A percentile compares a stretch with the other conserved stretches of the same genome.
Evolutionary conservation across 2,113 vertebrate species (phyloP).

Genomic region (Gymnobelideus leadbeateri): DNA sequence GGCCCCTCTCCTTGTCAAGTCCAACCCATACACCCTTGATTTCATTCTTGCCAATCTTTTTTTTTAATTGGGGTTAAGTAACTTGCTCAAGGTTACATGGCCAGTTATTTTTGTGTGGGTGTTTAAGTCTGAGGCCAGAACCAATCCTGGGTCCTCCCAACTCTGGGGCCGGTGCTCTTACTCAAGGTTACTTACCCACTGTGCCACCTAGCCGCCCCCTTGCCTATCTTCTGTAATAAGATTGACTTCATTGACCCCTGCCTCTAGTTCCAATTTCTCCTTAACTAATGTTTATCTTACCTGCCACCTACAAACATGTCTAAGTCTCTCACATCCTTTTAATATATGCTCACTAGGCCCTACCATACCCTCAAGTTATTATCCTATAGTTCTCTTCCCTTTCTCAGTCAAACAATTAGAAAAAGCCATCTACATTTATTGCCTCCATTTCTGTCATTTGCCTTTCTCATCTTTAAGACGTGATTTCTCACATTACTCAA

Average conservation of each 20-base stretch:
- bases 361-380: not conserved
- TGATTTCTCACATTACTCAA: not conserved
- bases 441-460: not conserved
- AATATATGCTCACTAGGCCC: no score
- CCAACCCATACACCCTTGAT: not conserved
- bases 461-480: not conserved
- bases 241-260: not conserved
- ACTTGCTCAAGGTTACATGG: no score
- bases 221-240: no score
- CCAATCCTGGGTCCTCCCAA: no score
- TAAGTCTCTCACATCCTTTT: no score
- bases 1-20: not conserved
- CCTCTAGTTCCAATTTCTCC: not conserved
- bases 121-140: no score
- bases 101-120: no score
- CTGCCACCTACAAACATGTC: not conserved
- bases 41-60: not conserved
- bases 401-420: not conserved
- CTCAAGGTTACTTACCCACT: no score
- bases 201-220: no score
- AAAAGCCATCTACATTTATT: not conserved
- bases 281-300: not conserved
- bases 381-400: not conserved
- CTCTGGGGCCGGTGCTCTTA: no score
- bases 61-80: no score